These are phyloP conservation scores for Acromyrmex echinatior DNA, from an alignment of 1,140 invertebrate genomes.

Conservation along the genomic window DNA sequence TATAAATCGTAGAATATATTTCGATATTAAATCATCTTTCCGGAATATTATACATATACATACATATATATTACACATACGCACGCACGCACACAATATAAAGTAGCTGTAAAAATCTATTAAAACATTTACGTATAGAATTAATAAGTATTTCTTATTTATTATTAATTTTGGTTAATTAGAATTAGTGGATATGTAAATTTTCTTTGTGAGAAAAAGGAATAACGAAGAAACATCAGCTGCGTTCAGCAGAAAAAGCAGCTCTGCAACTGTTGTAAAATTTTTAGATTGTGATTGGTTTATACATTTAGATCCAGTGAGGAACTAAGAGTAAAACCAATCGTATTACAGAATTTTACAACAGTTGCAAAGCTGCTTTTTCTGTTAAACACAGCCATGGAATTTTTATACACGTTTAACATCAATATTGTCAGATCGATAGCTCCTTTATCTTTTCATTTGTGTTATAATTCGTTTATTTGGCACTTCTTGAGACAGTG, in stretches of 20 bases:
- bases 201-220: background rate
- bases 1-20: background rate
- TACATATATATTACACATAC: too few relatives aligned
- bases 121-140: background rate
- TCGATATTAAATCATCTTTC: background rate
- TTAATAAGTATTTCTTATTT: background rate
- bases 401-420: conserved; percentile 3
- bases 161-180: background rate
- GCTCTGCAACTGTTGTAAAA: too few relatives aligned
- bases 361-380: too few relatives aligned
- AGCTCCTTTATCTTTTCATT: conserved; percentile 3
- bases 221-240: background rate
- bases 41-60: too few relatives aligned
- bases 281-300: too few relatives aligned
- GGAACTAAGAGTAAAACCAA: too few relatives aligned
- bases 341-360: too few relatives aligned
- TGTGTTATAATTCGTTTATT: conserved; percentile 17
- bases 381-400: too few relatives aligned
- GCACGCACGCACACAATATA: background rate
- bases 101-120: background rate
- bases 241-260: too few relatives aligned
- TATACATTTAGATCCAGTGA: too few relatives aligned
- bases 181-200: too few relatives aligned
- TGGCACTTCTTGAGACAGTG: conserved; percentile 29
- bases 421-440: background rate